These are phyloP conservation scores for Diarsia mendica DNA, from an alignment of 2,888 invertebrate species.

Conservation along the genomic window DNA sequence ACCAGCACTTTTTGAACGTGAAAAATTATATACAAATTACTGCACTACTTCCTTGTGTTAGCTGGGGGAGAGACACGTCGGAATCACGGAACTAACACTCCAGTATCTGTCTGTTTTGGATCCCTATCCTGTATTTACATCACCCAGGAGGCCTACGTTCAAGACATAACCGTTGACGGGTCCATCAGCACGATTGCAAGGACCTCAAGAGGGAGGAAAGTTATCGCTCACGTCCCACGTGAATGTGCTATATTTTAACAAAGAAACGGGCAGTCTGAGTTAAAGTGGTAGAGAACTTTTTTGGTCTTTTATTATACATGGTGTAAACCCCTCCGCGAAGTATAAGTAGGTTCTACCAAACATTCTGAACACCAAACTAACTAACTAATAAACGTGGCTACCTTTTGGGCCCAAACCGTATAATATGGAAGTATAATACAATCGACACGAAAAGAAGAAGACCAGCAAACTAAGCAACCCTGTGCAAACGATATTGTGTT, in stretches of 20 bases:
- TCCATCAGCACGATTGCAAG: conserved; percentile 63
- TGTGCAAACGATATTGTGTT: too few species aligned
- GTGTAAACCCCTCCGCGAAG: too few species aligned
- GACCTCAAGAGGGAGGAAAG: conserved; percentile 49
- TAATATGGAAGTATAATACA: too few species aligned
- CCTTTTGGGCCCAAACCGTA: too few species aligned
- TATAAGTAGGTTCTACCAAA: too few species aligned
- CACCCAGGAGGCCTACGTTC: conserved; percentile 21
- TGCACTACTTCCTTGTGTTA: background rate
- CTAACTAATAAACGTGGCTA: too few species aligned
- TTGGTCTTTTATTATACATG: background rate
- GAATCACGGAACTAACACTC: background rate
- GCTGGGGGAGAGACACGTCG: background rate
- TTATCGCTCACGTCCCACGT: conserved; percentile 39
- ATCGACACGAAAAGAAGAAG: too few species aligned
- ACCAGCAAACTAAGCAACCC: too few species aligned
- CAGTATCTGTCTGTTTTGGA: background rate
- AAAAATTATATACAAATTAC: background rate
- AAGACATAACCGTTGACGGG: conserved; percentile 48
- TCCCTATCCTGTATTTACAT: conserved; percentile 31
- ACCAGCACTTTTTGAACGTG: background rate
- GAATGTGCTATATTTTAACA: conserved; percentile 31
- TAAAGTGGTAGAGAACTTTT: conserved; percentile 1
- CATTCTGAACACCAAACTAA: too few species aligned
- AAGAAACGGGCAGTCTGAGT: background rate